Evolutionary conservation across 2,113 vertebrate species (phyloP).

Genomic region (human (Homo sapiens)): GRCh38 chrX:8433501-8434000

Average conservation of each 20-base stretch:
- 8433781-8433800: neutral
- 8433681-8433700: neutral
- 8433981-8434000: too few relatives aligned
- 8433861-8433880: too few relatives aligned
- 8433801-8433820: neutral
- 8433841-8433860: neutral
- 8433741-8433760: neutral
- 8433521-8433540: neutral
- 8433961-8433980: neutral
- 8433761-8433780: neutral
- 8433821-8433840: neutral
- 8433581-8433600: accelerated
- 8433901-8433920: accelerated
- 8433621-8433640: neutral
- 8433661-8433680: too few relatives aligned
- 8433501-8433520: accelerated
- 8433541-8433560: accelerated
- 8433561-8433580: too few relatives aligned
- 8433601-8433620: accelerated
- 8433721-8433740: neutral
- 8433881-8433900: accelerated
- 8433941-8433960: too few relatives aligned
- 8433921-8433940: neutral
- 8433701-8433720: too few relatives aligned
- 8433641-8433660: neutral